phyloP scores from a whole-genome alignment of 2,888 invertebrate genomes.

The Cantharis nigra region DNA sequence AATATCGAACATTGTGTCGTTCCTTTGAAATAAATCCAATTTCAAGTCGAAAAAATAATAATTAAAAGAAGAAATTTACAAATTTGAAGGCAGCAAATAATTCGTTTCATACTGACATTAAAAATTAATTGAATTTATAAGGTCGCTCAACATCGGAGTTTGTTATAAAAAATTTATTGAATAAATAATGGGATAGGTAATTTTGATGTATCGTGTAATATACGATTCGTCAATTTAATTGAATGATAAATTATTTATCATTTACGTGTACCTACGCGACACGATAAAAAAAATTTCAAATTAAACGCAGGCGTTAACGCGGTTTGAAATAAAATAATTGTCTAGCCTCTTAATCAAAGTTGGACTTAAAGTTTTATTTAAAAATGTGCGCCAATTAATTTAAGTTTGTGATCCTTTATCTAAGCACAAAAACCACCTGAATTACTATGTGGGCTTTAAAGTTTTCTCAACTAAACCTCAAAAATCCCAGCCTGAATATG shows the following conservation, averaged over 20 bases:
- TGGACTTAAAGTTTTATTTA: background rate
- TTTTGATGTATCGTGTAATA: background rate
- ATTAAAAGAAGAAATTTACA: background rate
- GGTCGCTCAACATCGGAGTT: background rate
- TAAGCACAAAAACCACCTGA: conserved; percentile 3
- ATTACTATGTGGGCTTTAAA: conserved; percentile 1
- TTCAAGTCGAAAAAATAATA: background rate
- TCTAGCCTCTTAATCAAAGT: background rate
- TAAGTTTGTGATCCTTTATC: background rate
- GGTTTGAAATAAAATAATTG: background rate
- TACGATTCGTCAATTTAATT: background rate
- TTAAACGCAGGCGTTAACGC: background rate
- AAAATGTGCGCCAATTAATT: background rate
- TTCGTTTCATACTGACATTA: background rate
- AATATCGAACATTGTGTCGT: background rate
- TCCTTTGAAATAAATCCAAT: background rate
- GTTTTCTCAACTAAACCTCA: conserved; percentile 1
- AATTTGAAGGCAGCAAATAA: background rate
- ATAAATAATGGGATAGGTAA: background rate
- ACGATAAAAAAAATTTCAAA: background rate
- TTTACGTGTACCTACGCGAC: background rate
- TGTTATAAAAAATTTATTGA: background rate
- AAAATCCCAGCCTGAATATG: background rate
- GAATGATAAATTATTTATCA: background rate
- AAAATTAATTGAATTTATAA: background rate